phyloP scores from a whole-genome alignment of 2,888 invertebrate genomes.

The Brenthis hecate region DNA sequence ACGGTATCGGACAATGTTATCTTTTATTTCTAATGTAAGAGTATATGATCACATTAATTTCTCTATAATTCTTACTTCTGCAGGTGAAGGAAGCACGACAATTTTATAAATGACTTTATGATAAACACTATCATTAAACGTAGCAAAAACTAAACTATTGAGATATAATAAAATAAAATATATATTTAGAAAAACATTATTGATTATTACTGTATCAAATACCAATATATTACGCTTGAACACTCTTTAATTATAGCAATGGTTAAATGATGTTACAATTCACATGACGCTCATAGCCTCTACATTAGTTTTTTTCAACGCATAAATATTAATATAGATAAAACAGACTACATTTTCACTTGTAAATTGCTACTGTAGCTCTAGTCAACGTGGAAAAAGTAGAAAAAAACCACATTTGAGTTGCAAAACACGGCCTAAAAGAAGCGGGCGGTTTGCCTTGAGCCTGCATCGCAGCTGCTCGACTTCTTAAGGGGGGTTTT shows the following conservation, averaged over 20 bases:
- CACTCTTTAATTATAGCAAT: constrained; percentile 26
- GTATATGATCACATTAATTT: no score
- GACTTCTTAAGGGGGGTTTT: constrained; percentile 61
- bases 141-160: constrained; percentile 11
- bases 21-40: no score
- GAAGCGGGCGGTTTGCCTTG: constrained; percentile 75
- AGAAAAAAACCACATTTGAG: constrained; percentile 57
- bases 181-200: constrained; percentile 25
- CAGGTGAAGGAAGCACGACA: background rate
- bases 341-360: constrained; percentile 32
- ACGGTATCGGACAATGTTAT: no score
- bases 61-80: background rate
- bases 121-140: constrained; percentile 5
- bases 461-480: constrained; percentile 66
- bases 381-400: constrained; percentile 37
- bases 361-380: constrained; percentile 39
- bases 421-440: constrained; percentile 53
- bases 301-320: constrained; percentile 37
- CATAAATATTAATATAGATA: constrained; percentile 32
- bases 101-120: background rate
- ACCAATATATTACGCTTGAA: constrained; percentile 25
- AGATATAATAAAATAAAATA: background rate
- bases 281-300: constrained; percentile 31
- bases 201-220: constrained; percentile 30
- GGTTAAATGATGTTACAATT: constrained; percentile 24